A percentile compares a stretch with the other conserved stretches of the same genome.
phyloP scores from a whole-genome alignment of 2,797 vertebrate species.

The Melanotaenia maccullochi region DNA sequence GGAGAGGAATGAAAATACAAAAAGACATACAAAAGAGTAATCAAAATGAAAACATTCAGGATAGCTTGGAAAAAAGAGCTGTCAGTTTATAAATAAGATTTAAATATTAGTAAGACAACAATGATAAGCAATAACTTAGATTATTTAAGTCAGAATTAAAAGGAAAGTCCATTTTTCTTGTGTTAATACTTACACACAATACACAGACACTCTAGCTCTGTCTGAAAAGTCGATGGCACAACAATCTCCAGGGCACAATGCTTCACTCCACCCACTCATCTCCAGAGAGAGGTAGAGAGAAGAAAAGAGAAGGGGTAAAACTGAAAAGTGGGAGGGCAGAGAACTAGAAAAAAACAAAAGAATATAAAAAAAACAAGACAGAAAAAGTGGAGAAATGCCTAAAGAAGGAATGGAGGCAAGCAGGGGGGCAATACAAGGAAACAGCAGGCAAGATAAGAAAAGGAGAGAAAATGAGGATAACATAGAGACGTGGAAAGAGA shows the following conservation, averaged over 20 bases:
- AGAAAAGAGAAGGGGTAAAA: constrained; percentile 36
- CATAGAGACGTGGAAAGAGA: constrained; percentile 23
- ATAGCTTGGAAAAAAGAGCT: constrained; percentile 34
- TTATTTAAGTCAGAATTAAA: constrained; percentile 53
- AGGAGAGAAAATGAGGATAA: constrained; percentile 32
- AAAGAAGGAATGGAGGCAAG: constrained; percentile 13
- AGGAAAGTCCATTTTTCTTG: constrained; percentile 46
- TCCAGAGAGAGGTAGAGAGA: constrained; percentile 60
- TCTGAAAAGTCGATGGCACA: constrained; percentile 67
- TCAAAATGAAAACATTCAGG: background rate
- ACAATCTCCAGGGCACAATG: constrained; percentile 76
- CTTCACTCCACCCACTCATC: constrained; percentile 76
- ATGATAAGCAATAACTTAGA: constrained; percentile 48
- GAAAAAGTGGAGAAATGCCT: constrained; percentile 26
- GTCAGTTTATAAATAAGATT: constrained; percentile 67
- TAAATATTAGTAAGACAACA: constrained; percentile 51
- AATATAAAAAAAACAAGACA: background rate
- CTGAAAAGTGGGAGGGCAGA: constrained; percentile 43
- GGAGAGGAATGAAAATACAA: constrained; percentile 25
- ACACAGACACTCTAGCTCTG: constrained; percentile 26
- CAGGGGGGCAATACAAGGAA: constrained; percentile 12
- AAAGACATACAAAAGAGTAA: constrained; percentile 11
- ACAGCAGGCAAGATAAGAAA: constrained; percentile 12
- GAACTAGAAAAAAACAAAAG: constrained; percentile 1
- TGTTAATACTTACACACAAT: constrained; percentile 15